Evolutionary conservation across 1,140 invertebrate genomes (phyloP).

Genomic region (Monochamus saltuarius): DNA sequence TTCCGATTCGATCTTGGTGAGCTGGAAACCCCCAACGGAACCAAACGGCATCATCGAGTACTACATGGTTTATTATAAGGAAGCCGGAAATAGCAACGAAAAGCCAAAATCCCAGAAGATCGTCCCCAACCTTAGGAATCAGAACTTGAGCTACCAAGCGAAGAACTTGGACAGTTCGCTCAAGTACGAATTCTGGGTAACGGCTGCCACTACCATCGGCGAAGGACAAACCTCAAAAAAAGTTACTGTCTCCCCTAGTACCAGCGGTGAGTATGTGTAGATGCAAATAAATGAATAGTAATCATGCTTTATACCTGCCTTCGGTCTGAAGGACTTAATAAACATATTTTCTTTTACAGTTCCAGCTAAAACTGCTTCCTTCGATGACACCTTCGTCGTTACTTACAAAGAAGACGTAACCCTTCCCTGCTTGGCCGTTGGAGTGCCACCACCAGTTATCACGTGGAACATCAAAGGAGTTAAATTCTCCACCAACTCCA

Average conservation of each 20-base stretch:
- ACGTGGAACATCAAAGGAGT: slow-evolving; percentile 74
- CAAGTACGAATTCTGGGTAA: slow-evolving; percentile 93
- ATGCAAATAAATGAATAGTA: no score
- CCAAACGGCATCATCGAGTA: slow-evolving; percentile 91
- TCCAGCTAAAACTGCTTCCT: slow-evolving; percentile 89
- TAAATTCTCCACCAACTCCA: slow-evolving; percentile 50
- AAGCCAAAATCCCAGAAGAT: slow-evolving; percentile 56
- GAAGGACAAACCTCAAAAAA: slow-evolving; percentile 87
- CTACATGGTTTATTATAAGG: slow-evolving; percentile 89
- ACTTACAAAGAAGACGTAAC: slow-evolving; percentile 91
- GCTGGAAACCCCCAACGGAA: slow-evolving; percentile 88
- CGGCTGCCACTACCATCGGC: slow-evolving; percentile 88
- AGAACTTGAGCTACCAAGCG: slow-evolving; percentile 74
- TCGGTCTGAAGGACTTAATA: no score
- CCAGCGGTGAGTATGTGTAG: slow-evolving; percentile 62
- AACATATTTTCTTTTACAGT: slow-evolving; percentile 61
- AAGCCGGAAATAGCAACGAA: slow-evolving; percentile 57
- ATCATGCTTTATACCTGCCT: no score
- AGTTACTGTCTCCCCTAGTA: slow-evolving; percentile 78
- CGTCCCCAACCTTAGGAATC: slow-evolving; percentile 46
- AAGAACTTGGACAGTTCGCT: slow-evolving; percentile 77
- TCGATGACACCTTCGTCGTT: slow-evolving; percentile 85
- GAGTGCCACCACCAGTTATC: slow-evolving; percentile 83
- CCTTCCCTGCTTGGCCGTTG: slow-evolving; percentile 87
- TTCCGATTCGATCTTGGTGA: slow-evolving; percentile 85